phyloP scores from a whole-genome alignment of 1,140 invertebrate species.

The Drosophila pseudoobscura region DNA sequence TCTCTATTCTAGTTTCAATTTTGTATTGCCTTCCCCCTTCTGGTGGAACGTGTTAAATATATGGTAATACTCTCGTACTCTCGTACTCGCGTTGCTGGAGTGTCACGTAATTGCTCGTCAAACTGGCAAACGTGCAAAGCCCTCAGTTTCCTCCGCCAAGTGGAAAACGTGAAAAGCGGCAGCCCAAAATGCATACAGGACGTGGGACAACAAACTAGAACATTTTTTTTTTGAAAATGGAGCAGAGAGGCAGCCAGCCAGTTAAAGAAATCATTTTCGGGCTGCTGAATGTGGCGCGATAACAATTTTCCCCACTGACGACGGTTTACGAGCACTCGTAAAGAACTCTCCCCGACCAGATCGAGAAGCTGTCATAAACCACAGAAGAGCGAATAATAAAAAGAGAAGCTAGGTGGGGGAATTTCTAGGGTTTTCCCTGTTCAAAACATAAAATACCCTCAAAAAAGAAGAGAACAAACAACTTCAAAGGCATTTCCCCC shows the following conservation, averaged over 20 bases:
- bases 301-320: conserved; percentile 29
- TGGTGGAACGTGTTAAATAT: conserved; percentile 18
- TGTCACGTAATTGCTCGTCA: conserved; percentile 61
- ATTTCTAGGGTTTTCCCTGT: too few relatives aligned
- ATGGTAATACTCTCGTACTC: conserved; percentile 2
- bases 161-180: background rate
- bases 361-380: conserved; percentile 45
- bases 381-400: conserved; percentile 16
- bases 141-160: conserved; percentile 28
- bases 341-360: conserved; percentile 28
- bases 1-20: background rate
- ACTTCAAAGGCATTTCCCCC: too few relatives aligned
- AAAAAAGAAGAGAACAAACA: background rate
- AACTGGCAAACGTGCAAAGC: conserved; percentile 66
- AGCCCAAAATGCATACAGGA: background rate
- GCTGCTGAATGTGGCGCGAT: conserved; percentile 28
- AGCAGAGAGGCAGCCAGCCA: background rate
- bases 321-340: conserved; percentile 45
- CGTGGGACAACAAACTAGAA: conserved; percentile 7
- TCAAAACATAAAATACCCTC: too few relatives aligned
- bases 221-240: conserved; percentile 2
- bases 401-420: background rate
- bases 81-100: background rate
- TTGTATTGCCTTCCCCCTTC: background rate
- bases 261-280: conserved; percentile 34